These are phyloP conservation scores for Diaphora mendica DNA, from an alignment of 2,888 invertebrate species.

Conservation along the genomic window DNA sequence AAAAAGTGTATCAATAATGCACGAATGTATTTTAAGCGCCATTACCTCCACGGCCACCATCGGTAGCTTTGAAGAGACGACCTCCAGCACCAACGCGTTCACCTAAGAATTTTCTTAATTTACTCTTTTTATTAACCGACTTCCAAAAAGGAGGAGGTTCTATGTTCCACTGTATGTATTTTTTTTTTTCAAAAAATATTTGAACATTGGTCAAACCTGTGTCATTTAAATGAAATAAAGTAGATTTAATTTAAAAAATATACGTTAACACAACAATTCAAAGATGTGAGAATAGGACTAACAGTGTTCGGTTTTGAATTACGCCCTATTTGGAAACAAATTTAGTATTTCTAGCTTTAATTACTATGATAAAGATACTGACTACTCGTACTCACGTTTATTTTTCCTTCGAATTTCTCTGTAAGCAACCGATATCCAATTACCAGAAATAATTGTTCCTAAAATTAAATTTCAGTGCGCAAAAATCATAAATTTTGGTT, in stretches of 20 bases:
- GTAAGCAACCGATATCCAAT: background rate
- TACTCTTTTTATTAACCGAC: background rate
- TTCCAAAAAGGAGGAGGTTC: too few relatives aligned
- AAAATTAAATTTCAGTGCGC: too few relatives aligned
- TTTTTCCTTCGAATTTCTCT: slow-evolving; percentile 1
- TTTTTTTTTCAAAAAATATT: background rate
- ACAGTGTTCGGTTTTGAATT: background rate
- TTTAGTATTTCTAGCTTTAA: background rate
- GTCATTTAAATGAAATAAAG: too few relatives aligned
- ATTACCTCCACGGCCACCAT: background rate
- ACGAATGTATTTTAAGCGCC: too few relatives aligned
- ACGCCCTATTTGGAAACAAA: too few relatives aligned
- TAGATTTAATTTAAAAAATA: too few relatives aligned
- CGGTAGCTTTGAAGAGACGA: background rate
- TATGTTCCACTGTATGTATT: too few relatives aligned
- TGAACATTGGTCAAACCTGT: background rate
- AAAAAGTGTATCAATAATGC: too few relatives aligned
- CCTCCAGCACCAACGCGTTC: background rate
- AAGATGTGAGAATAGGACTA: background rate
- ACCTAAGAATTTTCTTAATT: background rate
- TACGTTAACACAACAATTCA: background rate
- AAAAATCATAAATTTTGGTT: too few relatives aligned
- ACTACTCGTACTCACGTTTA: background rate
- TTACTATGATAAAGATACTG: background rate
- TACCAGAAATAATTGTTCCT: too few relatives aligned